Base-by-base conservation (phyloP, 2,888 invertebrate species). In the Ectemnius continuus region DNA sequence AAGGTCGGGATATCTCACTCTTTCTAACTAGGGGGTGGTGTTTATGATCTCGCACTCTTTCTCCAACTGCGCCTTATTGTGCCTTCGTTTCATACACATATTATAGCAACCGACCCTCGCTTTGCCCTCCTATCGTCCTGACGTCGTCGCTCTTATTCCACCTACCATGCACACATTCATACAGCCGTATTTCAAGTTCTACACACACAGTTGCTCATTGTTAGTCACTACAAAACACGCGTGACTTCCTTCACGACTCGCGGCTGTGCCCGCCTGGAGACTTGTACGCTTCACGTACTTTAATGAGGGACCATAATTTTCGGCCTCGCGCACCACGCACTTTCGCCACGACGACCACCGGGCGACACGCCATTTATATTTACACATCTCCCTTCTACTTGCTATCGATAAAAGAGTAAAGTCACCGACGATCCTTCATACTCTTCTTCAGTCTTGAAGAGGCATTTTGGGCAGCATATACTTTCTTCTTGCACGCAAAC, bases 21-120 rank as follows among this genome's bases (percentile, higher is more conserved):
- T 52, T 14, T 36, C 36, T 36, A 36, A 36, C 36, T 11, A 1
- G 52, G 14, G 71, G 69, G 70, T 73, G 75, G 80, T 82, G 83
- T 82, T 82, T 81, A 82, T 71, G 71, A 73, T 64, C 63, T 73
- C 70, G 71, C 60, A 26, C 67, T 75, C 56, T 20, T n/a, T 26
- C 26, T n/a, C 8, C 23, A 23, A 13, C 4, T 36, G 45, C 23
- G 20, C 14, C 14, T 16, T 48, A 46, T 67, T 16, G 58, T 23
- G 13, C 14, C 16, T 18, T 18, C 16, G 18, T 28, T 46, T 28
- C 45, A 5, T n/a, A n/a, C 6, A 23, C 23, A 23, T 26, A 18
- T 20, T 23, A 66, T 36, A 46, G 56, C 28, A 20, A 45, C 59
- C 61, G 16, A 52, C 60, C 36, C 47, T 8, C 56, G 48, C 16